Evolutionary conservation across 2,113 vertebrate genomes (phyloP), one percentile per base, ranked within the genome.

Genomic region (Parus major): DNA sequence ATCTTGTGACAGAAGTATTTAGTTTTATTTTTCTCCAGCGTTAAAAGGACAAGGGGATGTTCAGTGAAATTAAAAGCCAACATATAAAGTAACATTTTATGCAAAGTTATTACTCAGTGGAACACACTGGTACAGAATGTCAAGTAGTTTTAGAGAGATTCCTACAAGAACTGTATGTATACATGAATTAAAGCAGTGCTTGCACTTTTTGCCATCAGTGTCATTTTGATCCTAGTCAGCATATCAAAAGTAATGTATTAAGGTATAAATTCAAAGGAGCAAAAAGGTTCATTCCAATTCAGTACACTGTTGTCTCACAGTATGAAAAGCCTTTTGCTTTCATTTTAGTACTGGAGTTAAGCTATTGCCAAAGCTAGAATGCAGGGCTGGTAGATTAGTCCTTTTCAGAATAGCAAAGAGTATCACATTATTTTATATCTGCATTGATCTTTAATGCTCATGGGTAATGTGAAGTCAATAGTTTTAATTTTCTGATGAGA

Each of bases 1-100:
- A 27, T 86, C 56, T 59, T 79, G 31, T 65, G 65, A 61, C n/a
- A 39, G 24, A 86, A 78, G 16, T 83, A 75, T 80, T 92, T 94
- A 19, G 14, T 68, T 90, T 81, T 71, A 20, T 81, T 84, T 70
- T 90, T 78, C 23, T 88, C 24, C 69, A 25, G 23, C 15, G 2
- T 81, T 96, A 35, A 88, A 86, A 81, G 68, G 66, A 71, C 29
- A 78, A 82, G 77, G 50, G 53, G 59, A 41, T 78, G 29, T 80
- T 85, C 72, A 91, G 42, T 92, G 92, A 92, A 89, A 93, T 95
- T 84, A 84, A 97, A 93, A 82, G 41, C 31, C 90, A 93, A 88
- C 50, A 59, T 47, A 77, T 11, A 35, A 76, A 93, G 59, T 88
- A 88, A 79, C 8, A 0, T 90, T 81, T 88, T 64, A 49, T 89